phyloP scores from a whole-genome alignment of 2,888 invertebrate genomes.

The Panopea generosa region DNA sequence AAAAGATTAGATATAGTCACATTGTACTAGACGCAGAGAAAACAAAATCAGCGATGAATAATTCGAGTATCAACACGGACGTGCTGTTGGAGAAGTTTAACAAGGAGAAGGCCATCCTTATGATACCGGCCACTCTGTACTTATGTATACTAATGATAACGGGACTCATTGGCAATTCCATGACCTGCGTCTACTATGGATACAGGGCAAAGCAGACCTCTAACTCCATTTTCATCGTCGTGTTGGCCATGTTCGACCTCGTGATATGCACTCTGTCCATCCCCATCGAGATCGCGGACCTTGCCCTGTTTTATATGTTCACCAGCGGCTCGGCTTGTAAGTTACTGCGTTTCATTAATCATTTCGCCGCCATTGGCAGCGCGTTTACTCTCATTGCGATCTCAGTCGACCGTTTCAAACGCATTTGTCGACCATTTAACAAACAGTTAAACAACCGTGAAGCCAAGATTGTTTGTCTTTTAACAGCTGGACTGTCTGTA shows the following conservation, averaged over 20 bases:
- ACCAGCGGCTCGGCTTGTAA: conserved; percentile 64
- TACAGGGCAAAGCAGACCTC: conserved; percentile 64
- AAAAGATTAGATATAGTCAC: too few relatives aligned
- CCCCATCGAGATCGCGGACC: conserved; percentile 74
- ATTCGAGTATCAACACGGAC: conserved; percentile 10
- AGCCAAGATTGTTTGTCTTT: conserved; percentile 54
- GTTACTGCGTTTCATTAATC: conserved; percentile 62
- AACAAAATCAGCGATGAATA: conserved; percentile 18
- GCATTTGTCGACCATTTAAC: conserved; percentile 73
- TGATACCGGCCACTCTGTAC: conserved; percentile 68
- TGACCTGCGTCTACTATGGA: conserved; percentile 70
- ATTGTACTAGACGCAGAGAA: too few relatives aligned
- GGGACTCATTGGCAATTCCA: conserved; percentile 70
- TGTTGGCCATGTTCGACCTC: conserved; percentile 70
- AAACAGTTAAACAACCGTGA: conserved; percentile 62
- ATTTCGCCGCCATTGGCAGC: conserved; percentile 65
- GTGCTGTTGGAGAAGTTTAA: conserved; percentile 45
- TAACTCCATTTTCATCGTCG: conserved; percentile 69
- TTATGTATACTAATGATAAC: conserved; percentile 64
- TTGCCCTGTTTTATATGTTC: conserved; percentile 70
- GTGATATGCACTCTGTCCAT: conserved; percentile 67
- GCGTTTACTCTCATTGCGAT: conserved; percentile 67
- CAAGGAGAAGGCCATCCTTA: conserved; percentile 58
- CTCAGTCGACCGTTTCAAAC: conserved; percentile 71
- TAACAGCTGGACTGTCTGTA: conserved; percentile 40